A percentile compares a stretch with the other conserved stretches of the same genome.
Conservation (phyloP, 2,797 vertebrate species). For the Acanthis flammea region DNA sequence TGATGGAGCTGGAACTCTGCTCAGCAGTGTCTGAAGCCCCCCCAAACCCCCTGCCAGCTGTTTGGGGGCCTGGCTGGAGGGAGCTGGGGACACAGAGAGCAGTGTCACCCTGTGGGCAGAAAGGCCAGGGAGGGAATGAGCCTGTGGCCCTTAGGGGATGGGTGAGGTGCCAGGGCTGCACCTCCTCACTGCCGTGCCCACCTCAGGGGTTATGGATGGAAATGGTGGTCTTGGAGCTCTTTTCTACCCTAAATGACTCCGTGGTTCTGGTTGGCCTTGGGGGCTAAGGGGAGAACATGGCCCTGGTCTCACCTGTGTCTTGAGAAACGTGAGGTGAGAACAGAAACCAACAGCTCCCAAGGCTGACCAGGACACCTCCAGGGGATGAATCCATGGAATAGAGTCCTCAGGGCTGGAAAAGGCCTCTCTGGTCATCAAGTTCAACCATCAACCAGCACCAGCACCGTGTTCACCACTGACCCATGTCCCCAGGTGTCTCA, state of each 20-base stretch:
- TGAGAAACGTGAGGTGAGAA: neutral
- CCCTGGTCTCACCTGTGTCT: neutral
- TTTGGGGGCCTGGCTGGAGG: neutral
- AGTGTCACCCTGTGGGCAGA: neutral
- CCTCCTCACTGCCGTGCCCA: neutral
- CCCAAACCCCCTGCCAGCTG: neutral
- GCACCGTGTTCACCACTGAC: rapidly evolving
- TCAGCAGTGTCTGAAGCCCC: neutral
- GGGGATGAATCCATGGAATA: neutral
- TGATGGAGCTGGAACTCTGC: neutral
- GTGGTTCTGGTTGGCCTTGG: neutral
- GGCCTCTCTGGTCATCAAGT: neutral
- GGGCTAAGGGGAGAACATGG: rapidly evolving
- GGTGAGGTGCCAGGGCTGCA: neutral
- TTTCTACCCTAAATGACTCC: neutral
- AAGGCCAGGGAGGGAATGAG: too few relatives aligned
- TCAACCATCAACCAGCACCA: neutral
- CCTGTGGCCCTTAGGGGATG: neutral
- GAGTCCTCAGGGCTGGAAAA: neutral
- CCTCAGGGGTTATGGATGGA: neutral
- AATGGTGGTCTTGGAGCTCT: neutral
- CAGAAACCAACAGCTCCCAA: neutral
- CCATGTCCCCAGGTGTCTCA: neutral
- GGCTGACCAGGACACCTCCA: neutral
- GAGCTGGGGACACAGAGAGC: neutral